Evolutionary conservation across 2,888 invertebrate genomes (phyloP), one percentile per base, ranked within the genome.

Genomic region (Cheilosia grossa): DNA sequence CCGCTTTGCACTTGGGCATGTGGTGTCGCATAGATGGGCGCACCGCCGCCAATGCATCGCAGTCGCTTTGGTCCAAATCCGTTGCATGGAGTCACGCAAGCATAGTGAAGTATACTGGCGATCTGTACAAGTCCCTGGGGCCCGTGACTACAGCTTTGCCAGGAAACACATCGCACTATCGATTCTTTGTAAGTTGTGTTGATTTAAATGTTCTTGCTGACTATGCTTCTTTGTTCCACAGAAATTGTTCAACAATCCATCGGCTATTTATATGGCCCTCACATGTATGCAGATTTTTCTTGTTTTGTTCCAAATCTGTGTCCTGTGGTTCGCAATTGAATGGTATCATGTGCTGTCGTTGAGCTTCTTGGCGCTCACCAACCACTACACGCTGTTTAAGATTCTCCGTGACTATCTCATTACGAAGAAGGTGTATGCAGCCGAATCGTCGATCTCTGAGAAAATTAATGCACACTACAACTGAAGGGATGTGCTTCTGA

Each of bases 281-380:
- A 93, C 98, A 30, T 94, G 94, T 19, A 91, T 97, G 19, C 96
- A 97, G 89, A 91, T 95, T 2, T 92, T 94, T 1, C 92, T 96
- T 30, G 95, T 98, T 58, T 91, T 95, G 0, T 93, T 96, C 58
- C 97, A 98, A 92, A 93, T 99, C 78, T 94, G 95, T 67, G 93
- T 97, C 40, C 92, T 99, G 13, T 94, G 97, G 88, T 94, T 96
- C 87, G 95, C 96, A 17, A 94, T 95, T 47, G 96, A 98, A 88
- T 99, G 99, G 99, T 97, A 98, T 92, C 96, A 97, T 90, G 95
- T 98, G 81, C 91, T 98, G 58, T 96, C 98, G 2, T 94, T 98
- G 88, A 95, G 97, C 5, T 94, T 98, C 80, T 93, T 99, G 58
- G 94, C 98, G 42, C 95, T 98, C 90, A 96, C 97, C 86, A 98